These are phyloP conservation scores for Phyllostomus discolor DNA, from an alignment of 2,113 vertebrate genomes.

Conservation along the genomic window DNA sequence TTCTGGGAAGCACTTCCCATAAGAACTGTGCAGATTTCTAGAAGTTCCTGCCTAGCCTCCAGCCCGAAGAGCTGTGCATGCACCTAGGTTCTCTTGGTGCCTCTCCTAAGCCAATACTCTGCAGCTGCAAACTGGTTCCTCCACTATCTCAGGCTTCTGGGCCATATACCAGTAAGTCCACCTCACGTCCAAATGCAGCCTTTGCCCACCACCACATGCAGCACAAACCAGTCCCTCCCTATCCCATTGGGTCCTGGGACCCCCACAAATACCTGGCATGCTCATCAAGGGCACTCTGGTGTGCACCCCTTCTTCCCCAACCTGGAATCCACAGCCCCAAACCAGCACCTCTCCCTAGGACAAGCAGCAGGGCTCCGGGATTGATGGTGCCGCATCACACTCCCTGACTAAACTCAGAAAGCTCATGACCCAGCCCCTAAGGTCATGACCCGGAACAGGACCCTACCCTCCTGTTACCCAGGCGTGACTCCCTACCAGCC, in stretches of 20 bases:
- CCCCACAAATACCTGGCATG: neutral
- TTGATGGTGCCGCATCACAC: neutral
- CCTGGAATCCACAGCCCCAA: neutral
- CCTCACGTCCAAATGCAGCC: neutral
- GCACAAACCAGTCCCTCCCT: neutral
- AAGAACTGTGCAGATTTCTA: neutral
- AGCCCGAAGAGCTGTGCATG: neutral
- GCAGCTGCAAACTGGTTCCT: neutral
- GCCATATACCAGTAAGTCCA: neutral
- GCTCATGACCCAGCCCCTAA: neutral
- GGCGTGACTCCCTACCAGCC: neutral
- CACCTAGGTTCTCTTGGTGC: neutral
- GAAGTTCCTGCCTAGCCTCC: neutral
- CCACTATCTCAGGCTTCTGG: neutral
- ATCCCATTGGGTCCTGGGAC: neutral
- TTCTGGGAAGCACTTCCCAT: neutral
- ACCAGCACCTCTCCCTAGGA: neutral
- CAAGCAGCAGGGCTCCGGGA: neutral
- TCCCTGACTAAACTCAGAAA: neutral
- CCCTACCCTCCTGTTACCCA: neutral
- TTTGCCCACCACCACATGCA: neutral
- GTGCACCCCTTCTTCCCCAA: neutral
- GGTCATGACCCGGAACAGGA: neutral
- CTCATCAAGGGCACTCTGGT: neutral
- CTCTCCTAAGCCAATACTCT: neutral